phyloP scores from a whole-genome alignment of 1,140 invertebrate species.

The Drosophila tropicalis region DNA sequence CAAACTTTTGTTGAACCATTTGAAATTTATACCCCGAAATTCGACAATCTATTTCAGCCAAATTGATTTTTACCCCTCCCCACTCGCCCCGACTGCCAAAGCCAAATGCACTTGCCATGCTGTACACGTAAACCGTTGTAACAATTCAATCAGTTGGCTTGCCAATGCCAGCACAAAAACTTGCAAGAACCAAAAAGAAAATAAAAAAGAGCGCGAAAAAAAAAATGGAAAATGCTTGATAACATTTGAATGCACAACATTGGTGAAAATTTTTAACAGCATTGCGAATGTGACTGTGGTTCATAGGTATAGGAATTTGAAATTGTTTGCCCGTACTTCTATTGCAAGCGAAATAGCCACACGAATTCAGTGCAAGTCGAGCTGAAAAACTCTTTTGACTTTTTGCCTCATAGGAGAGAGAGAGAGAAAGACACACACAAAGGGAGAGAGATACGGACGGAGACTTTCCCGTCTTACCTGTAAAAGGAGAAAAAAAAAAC shows the following conservation, averaged over 20 bases:
- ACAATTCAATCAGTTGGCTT: slow-evolving; percentile 79
- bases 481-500: slow-evolving; percentile 39
- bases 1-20: slow-evolving; percentile 48
- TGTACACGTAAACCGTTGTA: slow-evolving; percentile 75
- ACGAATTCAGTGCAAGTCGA: slow-evolving; percentile 46
- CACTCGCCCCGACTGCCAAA: background rate
- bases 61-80: slow-evolving; percentile 63
- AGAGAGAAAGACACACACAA: no score
- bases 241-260: slow-evolving; percentile 78
- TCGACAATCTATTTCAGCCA: slow-evolving; percentile 75
- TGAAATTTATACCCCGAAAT: slow-evolving; percentile 73
- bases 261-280: slow-evolving; percentile 49
- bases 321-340: slow-evolving; percentile 19
- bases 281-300: slow-evolving; percentile 40
- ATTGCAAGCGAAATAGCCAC: slow-evolving; percentile 35
- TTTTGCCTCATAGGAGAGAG: no score
- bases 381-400: slow-evolving; percentile 43
- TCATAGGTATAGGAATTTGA: background rate
- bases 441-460: no score
- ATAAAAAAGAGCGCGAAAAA: slow-evolving; percentile 5
- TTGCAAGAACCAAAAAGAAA: slow-evolving; percentile 33
- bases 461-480: slow-evolving; percentile 26
- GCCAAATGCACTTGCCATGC: slow-evolving; percentile 59
- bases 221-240: slow-evolving; percentile 44
- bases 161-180: slow-evolving; percentile 22